Conservation (phyloP, 1,140 invertebrate genomes). For the Charaxes varanes region DNA sequence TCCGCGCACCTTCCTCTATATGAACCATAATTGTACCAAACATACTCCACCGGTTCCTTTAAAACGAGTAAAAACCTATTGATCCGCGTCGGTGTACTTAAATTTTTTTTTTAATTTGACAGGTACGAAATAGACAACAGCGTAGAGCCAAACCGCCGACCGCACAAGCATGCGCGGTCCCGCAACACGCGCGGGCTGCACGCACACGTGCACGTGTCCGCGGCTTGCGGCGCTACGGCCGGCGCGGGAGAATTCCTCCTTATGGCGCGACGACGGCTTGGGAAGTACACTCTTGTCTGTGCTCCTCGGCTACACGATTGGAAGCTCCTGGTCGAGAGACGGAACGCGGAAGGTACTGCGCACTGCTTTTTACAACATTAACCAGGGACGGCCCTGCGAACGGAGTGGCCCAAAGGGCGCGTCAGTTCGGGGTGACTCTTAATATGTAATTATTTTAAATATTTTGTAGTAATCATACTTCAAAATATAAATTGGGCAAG, state of each 20-base stretch:
- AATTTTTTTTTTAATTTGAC: no score
- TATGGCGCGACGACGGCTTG: slow-evolving; percentile 83
- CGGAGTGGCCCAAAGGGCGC: background rate
- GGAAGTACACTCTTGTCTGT: slow-evolving; percentile 81
- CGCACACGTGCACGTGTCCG: slow-evolving; percentile 75
- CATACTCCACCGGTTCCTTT: no score
- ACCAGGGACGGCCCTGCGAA: background rate
- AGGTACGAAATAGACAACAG: slow-evolving; percentile 58
- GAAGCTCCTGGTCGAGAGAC: slow-evolving; percentile 75
- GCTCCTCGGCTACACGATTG: slow-evolving; percentile 83
- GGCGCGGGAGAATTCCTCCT: slow-evolving; percentile 86
- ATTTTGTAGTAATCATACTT: no score
- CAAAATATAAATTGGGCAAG: no score
- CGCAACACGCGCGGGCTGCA: slow-evolving; percentile 32
- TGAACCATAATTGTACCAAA: no score
- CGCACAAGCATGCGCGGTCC: slow-evolving; percentile 17
- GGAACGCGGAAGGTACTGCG: slow-evolving; percentile 76
- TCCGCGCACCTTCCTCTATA: no score
- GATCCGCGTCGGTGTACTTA: no score
- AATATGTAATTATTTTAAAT: background rate
- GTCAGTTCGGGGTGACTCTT: background rate
- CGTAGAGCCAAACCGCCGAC: slow-evolving; percentile 13
- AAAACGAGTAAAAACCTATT: no score
- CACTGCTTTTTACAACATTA: slow-evolving; percentile 76
- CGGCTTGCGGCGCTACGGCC: slow-evolving; percentile 80